These are phyloP conservation scores for Ischnus inquisitorius DNA, from an alignment of 2,888 invertebrate species.

Conservation along the genomic window DNA sequence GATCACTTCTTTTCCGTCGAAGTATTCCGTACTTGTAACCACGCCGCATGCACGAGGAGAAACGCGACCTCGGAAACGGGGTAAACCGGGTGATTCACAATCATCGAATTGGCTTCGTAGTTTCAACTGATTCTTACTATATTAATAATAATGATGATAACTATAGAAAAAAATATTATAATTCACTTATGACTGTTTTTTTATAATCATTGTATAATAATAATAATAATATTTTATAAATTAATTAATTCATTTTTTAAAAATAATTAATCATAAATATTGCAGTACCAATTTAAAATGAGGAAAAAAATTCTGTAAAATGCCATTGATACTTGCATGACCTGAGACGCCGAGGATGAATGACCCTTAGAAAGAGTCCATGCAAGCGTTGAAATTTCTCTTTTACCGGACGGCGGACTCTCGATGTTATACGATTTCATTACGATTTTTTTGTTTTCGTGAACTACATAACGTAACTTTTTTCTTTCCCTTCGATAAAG, in stretches of 20 bases:
- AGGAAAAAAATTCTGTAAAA: background rate
- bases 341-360: constrained; percentile 41
- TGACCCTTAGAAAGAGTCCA: constrained; percentile 53
- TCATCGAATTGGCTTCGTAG: too few relatives aligned
- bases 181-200: too few relatives aligned
- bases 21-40: constrained; percentile 38
- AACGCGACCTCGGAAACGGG: background rate
- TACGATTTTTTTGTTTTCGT: background rate
- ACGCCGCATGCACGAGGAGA: background rate
- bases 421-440: constrained; percentile 52
- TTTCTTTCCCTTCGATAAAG: background rate
- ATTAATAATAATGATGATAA: too few relatives aligned
- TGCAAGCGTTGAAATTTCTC: constrained; percentile 6
- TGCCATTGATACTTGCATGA: constrained; percentile 54
- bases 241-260: too few relatives aligned
- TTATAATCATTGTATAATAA: too few relatives aligned
- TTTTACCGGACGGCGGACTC: constrained; percentile 4
- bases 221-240: too few relatives aligned
- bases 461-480: background rate
- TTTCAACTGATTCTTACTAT: too few relatives aligned
- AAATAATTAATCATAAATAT: too few relatives aligned
- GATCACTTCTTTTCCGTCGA: constrained; percentile 4
- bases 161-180: too few relatives aligned
- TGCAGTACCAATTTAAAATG: background rate
- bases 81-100: too few relatives aligned